Base-by-base conservation (phyloP, 2,797 vertebrate species). In the Helostoma temminkii region DNA sequence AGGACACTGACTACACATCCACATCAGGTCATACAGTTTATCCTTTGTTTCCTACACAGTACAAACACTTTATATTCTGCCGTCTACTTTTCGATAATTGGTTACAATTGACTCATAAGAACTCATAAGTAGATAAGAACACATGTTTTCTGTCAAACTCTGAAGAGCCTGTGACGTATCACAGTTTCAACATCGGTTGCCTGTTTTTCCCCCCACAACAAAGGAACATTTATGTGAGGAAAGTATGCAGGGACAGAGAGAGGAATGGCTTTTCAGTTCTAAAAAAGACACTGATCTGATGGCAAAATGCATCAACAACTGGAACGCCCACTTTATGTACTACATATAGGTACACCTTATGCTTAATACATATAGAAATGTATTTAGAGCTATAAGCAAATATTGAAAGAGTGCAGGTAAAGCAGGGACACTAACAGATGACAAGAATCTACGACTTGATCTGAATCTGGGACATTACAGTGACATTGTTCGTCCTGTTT, bases 1-100 rank as follows among this genome's bases (percentile, higher is more conserved):
- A 68, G 60, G 56, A 1, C 57, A 37, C 36, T 37, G 15, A 22
- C 50, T 76, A 41, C 19, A 52, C 6, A 24, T 25, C 14, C 4
- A 43, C 4, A 5, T 37, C 10, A 34, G 32, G 32, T 4, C 32
- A 34, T 12, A 12, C 2, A 34, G 6, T 37, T 2, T 1, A 37
- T 37, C 11, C 6, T 37, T 37, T 34, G 15, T 37, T 0, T 34
- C 32, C 32, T 34, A 11, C 12, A 34, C 32, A 34, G 2, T 12
- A 30, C 3, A 42, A 37, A 45, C 2, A 11, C 2, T 49, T 3
- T n/a, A 49, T 37, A 5, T 58, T 22, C 3, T 25, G 7, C 16
- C 9, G 1, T 41, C 1, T 39, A 9, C 7, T 52, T 8, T 5
- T 12, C 9, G 25, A n/a, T 43, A 1, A 53, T n/a, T n/a, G n/a